Evolutionary conservation across 2,888 invertebrate species (phyloP).

Genomic region (Pristionchus mayeri): DNA sequence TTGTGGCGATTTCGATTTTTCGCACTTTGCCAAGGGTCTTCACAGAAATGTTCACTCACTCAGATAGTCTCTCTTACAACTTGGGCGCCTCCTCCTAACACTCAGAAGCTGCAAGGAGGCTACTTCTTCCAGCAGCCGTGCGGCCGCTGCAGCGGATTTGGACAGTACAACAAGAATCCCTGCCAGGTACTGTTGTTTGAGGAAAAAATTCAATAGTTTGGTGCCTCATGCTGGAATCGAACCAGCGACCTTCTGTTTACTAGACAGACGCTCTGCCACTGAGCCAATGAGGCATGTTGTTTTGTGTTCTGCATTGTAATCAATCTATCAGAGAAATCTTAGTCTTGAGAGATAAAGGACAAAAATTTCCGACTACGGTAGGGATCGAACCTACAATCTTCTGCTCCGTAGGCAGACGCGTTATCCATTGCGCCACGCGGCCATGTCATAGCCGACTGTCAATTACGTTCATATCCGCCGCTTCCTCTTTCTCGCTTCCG

Average conservation of each 20-base stretch:
- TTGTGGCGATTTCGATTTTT: no score
- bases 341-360: no score
- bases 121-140: slow-evolving; percentile 85
- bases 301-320: not conserved
- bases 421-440: slow-evolving; percentile 64
- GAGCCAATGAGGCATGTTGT: slow-evolving; percentile 64
- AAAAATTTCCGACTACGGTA: slow-evolving; percentile 58
- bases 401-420: slow-evolving; percentile 76
- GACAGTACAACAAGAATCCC: slow-evolving; percentile 85
- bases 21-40: no score
- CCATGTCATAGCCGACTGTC: no score
- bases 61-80: no score
- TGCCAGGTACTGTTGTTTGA: slow-evolving; percentile 44
- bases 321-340: not conserved
- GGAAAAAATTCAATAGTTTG: slow-evolving; percentile 9
- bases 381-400: slow-evolving; percentile 77
- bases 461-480: no score
- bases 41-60: no score
- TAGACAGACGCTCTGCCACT: slow-evolving; percentile 70
- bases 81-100: no score
- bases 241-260: slow-evolving; percentile 72
- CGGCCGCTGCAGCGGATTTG: slow-evolving; percentile 89
- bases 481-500: no score
- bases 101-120: slow-evolving; percentile 79
- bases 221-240: slow-evolving; percentile 71